Evolutionary conservation across 2,888 invertebrate genomes (phyloP), one percentile per base, ranked within the genome.

Genomic region (Drosophila emarginata): DNA sequence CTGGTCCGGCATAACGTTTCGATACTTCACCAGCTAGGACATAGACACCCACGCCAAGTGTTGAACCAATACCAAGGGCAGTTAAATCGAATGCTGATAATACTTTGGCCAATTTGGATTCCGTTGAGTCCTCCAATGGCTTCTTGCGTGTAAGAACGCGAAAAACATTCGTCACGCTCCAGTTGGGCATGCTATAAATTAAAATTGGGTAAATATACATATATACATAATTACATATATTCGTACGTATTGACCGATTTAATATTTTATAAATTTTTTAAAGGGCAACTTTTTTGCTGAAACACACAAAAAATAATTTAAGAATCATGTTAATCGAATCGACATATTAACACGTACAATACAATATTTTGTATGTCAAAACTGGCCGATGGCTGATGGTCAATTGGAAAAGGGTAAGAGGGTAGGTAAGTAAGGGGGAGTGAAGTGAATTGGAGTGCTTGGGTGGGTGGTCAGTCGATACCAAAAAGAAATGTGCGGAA

Each of bases 1-100:
- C 96, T 0, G 98, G 98, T 0, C 98, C 98, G 0, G 97, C 96
- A 60, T 94, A 94, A 69, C 94, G 93, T 91, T 95, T 96, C 4
- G 97, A 95, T 1, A 97, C 97, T 72, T 95, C 94, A 0, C 97
- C 97, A 23, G 96, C 97, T 61, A 98, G 91, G 21, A 98, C 97
- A 89, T 98, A 98, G 45, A 98, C 96, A 0, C 98, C 98, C 2
- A 97, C 96, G 0, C 98, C 98, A 12, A 98, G 93, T 0, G 96
- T 96, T 72, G 96, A 95, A 40, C 96, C 96, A 23, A 96, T 94
- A 0, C 95, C 97, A 40, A 98, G 91, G 0, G 96, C 95, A 0
- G 97, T 97, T 56, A 98, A 93, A 92, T 98, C 97, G 11, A 97
- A 91, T 0, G 96, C 95, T 0, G 95, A 95, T 2, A 98, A 93